These are phyloP conservation scores for Ifrita kowaldi DNA, from an alignment of 2,113 vertebrate genomes.

Conservation along the genomic window DNA sequence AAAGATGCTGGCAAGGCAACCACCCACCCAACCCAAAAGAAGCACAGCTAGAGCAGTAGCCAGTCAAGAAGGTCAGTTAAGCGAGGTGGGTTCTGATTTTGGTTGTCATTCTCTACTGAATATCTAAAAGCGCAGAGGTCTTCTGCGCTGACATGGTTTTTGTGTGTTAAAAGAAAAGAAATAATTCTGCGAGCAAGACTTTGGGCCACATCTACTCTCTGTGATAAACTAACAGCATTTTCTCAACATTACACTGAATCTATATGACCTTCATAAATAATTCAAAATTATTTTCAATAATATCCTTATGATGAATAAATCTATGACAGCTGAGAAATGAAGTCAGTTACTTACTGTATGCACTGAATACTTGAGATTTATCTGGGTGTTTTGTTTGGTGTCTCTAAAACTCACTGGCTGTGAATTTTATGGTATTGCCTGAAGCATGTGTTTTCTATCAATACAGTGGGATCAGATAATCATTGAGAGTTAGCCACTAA, in stretches of 20 bases:
- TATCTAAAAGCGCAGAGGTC: background rate
- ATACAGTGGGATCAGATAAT: slow-evolving; percentile 10
- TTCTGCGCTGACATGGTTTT: background rate
- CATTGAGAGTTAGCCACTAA: background rate
- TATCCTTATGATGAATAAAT: background rate
- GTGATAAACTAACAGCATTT: background rate
- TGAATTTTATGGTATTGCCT: slow-evolving; percentile 7
- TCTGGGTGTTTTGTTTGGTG: background rate
- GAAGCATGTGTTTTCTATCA: background rate
- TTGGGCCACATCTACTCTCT: background rate
- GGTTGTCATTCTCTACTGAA: background rate
- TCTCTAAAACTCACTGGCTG: background rate
- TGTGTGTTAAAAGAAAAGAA: background rate
- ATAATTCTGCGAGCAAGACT: background rate
- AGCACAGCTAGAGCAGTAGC: background rate
- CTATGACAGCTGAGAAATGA: background rate
- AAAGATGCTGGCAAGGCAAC: background rate
- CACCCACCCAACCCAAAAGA: background rate
- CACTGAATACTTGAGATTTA: background rate
- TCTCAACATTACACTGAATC: background rate
- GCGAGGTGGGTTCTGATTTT: background rate
- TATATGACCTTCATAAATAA: background rate
- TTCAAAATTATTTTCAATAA: background rate
- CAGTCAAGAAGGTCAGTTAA: background rate
- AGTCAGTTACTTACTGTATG: background rate